These are phyloP conservation scores for Echinarachnius parma DNA, from an alignment of 53 echinoderm and acorn worm genomes.

Conservation along the genomic window DNA sequence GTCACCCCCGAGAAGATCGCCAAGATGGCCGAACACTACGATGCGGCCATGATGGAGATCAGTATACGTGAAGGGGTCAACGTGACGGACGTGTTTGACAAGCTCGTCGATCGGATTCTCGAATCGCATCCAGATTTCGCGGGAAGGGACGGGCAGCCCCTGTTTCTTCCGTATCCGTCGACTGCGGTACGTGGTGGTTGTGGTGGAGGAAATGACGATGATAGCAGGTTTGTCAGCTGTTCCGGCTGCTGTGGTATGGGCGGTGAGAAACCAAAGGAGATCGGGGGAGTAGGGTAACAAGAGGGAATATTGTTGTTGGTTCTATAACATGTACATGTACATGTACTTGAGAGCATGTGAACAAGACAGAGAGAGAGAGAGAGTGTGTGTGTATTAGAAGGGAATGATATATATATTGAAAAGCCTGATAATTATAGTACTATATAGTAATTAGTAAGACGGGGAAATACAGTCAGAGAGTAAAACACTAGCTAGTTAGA, in stretches of 20 bases:
- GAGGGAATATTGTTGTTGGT: too few relatives aligned
- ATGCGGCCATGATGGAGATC: conserved; percentile 64
- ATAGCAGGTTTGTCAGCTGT: not conserved
- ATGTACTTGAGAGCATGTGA: too few relatives aligned
- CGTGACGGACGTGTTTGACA: conserved; percentile 61
- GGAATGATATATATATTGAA: too few relatives aligned
- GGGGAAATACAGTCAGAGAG: too few relatives aligned
- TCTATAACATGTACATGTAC: too few relatives aligned
- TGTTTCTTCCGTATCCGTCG: not conserved
- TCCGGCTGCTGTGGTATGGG: conserved; percentile 9
- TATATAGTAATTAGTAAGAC: too few relatives aligned
- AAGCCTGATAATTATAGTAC: too few relatives aligned
- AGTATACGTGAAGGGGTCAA: conserved; percentile 54
- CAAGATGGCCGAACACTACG: conserved; percentile 61
- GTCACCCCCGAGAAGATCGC: conserved; percentile 50
- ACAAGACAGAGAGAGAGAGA: too few relatives aligned
- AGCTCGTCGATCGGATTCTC: conserved; percentile 62
- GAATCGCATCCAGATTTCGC: conserved; percentile 40
- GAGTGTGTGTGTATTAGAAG: too few relatives aligned
- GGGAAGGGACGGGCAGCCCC: conserved; percentile 4
- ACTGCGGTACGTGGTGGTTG: too few relatives aligned
- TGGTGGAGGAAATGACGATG: too few relatives aligned
- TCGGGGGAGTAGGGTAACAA: not conserved
- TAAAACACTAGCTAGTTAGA: too few relatives aligned
- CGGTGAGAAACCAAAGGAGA: not conserved